These are phyloP conservation scores for Achatina immaculata DNA, from an alignment of 1,140 invertebrate genomes.

Conservation along the genomic window DNA sequence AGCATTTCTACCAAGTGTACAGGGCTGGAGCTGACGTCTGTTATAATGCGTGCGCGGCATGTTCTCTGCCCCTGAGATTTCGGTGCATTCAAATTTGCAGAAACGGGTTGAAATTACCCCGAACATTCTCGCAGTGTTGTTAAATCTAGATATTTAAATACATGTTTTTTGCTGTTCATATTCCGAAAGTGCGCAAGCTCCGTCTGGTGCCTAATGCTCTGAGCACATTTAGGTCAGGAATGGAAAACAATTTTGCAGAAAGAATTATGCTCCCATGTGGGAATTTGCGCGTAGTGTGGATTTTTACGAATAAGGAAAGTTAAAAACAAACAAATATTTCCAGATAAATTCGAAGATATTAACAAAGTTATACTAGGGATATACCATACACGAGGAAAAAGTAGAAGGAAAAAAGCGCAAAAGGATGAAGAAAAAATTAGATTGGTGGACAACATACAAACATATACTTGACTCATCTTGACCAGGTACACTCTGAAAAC, in stretches of 20 bases:
- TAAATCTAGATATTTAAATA: not conserved
- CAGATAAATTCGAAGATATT: too few species aligned
- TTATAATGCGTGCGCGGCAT: not conserved
- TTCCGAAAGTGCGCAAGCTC: not conserved
- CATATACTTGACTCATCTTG: too few species aligned
- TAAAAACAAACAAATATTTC: too few species aligned
- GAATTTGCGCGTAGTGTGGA: not conserved
- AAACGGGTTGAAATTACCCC: constrained; percentile 2
- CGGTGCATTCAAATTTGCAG: not conserved
- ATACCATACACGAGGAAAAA: too few species aligned
- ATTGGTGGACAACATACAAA: too few species aligned
- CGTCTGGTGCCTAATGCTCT: not conserved
- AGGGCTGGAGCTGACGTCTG: not conserved
- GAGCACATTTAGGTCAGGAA: not conserved
- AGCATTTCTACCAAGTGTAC: not conserved
- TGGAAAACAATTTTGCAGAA: not conserved
- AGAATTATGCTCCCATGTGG: not conserved
- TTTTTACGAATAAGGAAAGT: too few species aligned
- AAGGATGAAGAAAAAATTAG: too few species aligned
- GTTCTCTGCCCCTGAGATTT: not conserved
- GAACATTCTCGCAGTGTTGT: constrained; percentile 7
- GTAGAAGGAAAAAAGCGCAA: too few species aligned
- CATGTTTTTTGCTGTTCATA: not conserved
- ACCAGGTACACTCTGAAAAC: too few species aligned
- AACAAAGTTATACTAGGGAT: too few species aligned